phyloP scores from a whole-genome alignment of 1,140 invertebrate genomes.

The Stratiolaelaps scimitus region DNA sequence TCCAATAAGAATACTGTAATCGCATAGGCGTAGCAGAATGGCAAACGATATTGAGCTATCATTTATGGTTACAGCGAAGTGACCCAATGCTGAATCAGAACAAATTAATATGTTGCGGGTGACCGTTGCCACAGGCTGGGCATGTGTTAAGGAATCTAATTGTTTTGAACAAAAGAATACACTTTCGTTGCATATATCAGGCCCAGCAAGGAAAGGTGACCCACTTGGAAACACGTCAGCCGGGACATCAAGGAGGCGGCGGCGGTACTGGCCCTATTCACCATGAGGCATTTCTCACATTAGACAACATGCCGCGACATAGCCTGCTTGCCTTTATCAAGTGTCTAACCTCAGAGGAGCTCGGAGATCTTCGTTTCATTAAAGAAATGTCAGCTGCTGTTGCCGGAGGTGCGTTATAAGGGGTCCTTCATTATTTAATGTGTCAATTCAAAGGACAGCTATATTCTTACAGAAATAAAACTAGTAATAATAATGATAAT shows the following conservation, averaged over 20 bases:
- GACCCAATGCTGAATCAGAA: too few relatives aligned
- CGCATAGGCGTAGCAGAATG: too few relatives aligned
- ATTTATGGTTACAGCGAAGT: too few relatives aligned
- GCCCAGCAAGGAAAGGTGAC: slow-evolving; percentile 70
- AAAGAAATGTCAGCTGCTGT: slow-evolving; percentile 15
- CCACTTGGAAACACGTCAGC: slow-evolving; percentile 76
- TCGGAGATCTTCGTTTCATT: slow-evolving; percentile 36
- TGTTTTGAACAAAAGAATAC: neutral
- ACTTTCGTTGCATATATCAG: slow-evolving; percentile 37
- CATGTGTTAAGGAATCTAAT: too few relatives aligned
- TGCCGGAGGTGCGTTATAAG: neutral
- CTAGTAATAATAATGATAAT: too few relatives aligned
- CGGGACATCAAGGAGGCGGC: slow-evolving; percentile 42
- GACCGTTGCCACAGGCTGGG: too few relatives aligned
- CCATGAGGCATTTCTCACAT: slow-evolving; percentile 70
- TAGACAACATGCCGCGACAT: slow-evolving; percentile 60
- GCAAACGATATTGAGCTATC: too few relatives aligned
- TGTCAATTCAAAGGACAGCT: too few relatives aligned
- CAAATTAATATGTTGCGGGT: too few relatives aligned
- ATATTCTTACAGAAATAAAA: too few relatives aligned
- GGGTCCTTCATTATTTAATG: too few relatives aligned
- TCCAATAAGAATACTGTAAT: too few relatives aligned
- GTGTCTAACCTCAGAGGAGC: slow-evolving; percentile 44
- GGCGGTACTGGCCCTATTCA: slow-evolving; percentile 47
- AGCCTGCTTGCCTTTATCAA: slow-evolving; percentile 66